A percentile compares a stretch with the other conserved stretches of the same genome.
Conservation (phyloP, 1,140 invertebrate species). For the Drosophila nigrodunni region DNA sequence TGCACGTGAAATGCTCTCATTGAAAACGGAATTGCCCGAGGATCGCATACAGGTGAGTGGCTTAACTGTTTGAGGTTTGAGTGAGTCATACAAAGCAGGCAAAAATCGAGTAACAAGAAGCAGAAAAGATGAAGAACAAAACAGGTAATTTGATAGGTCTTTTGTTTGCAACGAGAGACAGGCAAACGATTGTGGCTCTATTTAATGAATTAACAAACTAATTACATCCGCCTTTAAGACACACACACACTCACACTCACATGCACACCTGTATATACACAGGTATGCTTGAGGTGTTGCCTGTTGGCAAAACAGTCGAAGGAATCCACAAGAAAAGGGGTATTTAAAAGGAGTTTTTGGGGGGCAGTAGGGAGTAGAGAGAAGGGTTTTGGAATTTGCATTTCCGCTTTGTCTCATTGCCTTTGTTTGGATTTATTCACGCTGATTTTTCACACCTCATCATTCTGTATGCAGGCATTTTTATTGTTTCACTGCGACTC, state of each 20-base stretch:
- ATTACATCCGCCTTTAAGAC: slow-evolving; percentile 64
- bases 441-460: slow-evolving; percentile 80
- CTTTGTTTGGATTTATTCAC: slow-evolving; percentile 69
- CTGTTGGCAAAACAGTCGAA: slow-evolving; percentile 78
- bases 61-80: background rate
- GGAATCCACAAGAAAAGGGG: background rate
- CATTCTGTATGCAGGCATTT: slow-evolving; percentile 17
- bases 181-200: background rate
- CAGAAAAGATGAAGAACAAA: slow-evolving; percentile 8
- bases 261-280: background rate
- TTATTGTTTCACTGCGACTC: slow-evolving; percentile 9
- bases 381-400: slow-evolving; percentile 57
- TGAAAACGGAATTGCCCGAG: slow-evolving; percentile 99
- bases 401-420: slow-evolving; percentile 63
- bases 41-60: slow-evolving; percentile 98
- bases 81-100: slow-evolving; percentile 9
- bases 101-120: background rate
- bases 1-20: slow-evolving; percentile 97
- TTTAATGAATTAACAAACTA: slow-evolving; percentile 73
- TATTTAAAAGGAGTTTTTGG: background rate
- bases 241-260: background rate
- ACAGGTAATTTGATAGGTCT: slow-evolving; percentile 41
- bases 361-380: background rate
- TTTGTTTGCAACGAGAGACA: slow-evolving; percentile 25
- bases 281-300: slow-evolving; percentile 55